Evolutionary conservation across 2,888 invertebrate species (phyloP), one percentile per base, ranked within the genome.

Genomic region (Trichogramma dendrolimi): DNA sequence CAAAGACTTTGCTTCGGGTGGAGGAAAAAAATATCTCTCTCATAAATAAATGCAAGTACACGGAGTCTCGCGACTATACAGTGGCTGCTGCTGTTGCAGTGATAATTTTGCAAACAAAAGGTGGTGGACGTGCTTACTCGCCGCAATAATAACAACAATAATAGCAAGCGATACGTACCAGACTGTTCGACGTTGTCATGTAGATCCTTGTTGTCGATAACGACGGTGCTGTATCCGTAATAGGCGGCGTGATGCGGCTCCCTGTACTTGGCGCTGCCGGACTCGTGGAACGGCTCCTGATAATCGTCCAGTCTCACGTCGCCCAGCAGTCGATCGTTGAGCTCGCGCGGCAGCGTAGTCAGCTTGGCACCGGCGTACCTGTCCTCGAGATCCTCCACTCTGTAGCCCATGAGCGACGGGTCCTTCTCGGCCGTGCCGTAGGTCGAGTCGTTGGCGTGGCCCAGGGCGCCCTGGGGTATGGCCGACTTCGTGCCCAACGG

Each of bases 371-470:
- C 78, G 4, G 76, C 75, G 66, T 78, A 79, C 55, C 79, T 70
- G 67, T 83, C 86, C 68, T 88, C 88, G 39, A 85, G 80, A 69
- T 83, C 84, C 58, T 83, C 84, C 51, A 84, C 83, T 47, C 83
- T 81, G 70, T 84, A 84, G 10, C 83, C 77, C 73, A 81, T 80
- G 55, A 82, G 75, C 66, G 74, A 82, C 71, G 73, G 83, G 76
- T 65, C 86, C 70, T 83, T 83, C 61, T 83, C 82, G 40, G 81
- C 80, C 42, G 79, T 82, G 7, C 82, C 83, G 70, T 81, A 83
- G 39, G 82, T 81, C 55, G 83, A 83, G 67, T 83, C 83, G 3
- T 82, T 80, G 64, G 82, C 81, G 69, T 80, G 79, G 68, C 80
- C 80, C 68, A 78, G 78, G 68, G 76, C 77, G 42, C 76, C 74